Evolutionary conservation across 2,888 invertebrate genomes (phyloP).

Genomic region (Morinoia aosen): DNA sequence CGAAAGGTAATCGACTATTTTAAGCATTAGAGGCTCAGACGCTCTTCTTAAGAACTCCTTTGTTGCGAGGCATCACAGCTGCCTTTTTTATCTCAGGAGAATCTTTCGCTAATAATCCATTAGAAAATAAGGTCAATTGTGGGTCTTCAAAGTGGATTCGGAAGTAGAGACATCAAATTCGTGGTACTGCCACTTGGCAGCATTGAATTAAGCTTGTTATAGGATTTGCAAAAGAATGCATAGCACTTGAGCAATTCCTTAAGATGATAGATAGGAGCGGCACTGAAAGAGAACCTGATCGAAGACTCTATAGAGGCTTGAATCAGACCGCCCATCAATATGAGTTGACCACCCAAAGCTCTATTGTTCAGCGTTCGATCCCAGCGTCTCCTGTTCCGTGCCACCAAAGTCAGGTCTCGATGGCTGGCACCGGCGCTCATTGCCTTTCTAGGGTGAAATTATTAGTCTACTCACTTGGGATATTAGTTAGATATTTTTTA

Average conservation of each 20-base stretch:
- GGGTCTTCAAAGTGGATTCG: not conserved
- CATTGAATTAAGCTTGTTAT: slow-evolving; percentile 15
- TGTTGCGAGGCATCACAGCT: not conserved
- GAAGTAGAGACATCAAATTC: not conserved
- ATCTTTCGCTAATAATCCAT: slow-evolving; percentile 6
- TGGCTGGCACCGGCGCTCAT: not conserved
- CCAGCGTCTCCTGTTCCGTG: not conserved
- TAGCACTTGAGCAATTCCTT: not conserved
- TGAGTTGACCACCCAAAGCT: slow-evolving; percentile 41
- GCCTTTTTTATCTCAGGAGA: not conserved
- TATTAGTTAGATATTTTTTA: not conserved
- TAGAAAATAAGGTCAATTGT: slow-evolving; percentile 19
- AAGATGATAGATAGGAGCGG: slow-evolving; percentile 47
- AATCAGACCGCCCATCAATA: slow-evolving; percentile 49
- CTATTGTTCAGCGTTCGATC: slow-evolving; percentile 30
- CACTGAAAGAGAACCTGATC: slow-evolving; percentile 40
- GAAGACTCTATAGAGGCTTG: slow-evolving; percentile 43
- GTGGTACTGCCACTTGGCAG: not conserved
- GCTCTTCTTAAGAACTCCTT: slow-evolving; percentile 9
- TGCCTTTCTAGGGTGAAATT: not conserved
- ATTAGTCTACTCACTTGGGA: not conserved
- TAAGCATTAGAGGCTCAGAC: slow-evolving; percentile 21
- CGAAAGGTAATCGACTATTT: slow-evolving; percentile 29
- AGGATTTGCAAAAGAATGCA: not conserved
- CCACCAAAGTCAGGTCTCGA: not conserved